Evolutionary conservation across 1,140 invertebrate genomes (phyloP), one percentile per base, ranked within the genome.

Genomic region (Aleiodes sp.): DNA sequence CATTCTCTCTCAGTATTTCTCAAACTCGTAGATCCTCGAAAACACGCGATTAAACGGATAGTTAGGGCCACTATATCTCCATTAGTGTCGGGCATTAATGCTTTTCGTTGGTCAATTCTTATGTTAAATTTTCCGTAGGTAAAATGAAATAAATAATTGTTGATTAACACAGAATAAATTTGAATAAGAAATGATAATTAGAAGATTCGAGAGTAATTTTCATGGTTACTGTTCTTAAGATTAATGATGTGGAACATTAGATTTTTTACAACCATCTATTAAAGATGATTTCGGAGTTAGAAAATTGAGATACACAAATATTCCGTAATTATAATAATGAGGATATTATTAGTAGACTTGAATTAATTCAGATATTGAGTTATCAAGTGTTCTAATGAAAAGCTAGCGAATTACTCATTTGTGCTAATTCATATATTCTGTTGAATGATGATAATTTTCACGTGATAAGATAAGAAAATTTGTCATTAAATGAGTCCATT

Each of bases 41-140:
- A 67, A 62, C 29, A 59, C 35, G 29, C 56, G 59, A 71, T 68
- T 71, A 67, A 59, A 37, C 41, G 29, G 43, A 37, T 68, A 59
- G 64, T 64, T 64, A 66, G 60, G 39, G 65, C 59, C 57, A 62
- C 59, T 71, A 71, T 63, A 68, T 71, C 70, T 71, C 60, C 65
- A 71, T 71, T 71, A 71, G 41, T 64, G 70, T 71, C 65, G 39
- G 19, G n/a, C 68, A 52, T 67, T 71, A 71, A 68, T 41, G 65
- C 33, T 43, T 43, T 43, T 43, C 19, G 39, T 43, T 43, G 26
- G 59, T 16, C 16, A 6, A 61, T 33, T 29, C 60, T 57, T 67
- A 67, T 71, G 61, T 31, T 57, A 41, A 19, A 35, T 28, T 33
- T 14, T 28, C 59, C n/a, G n/a, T 19, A 61, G 24, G 24, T 29